A percentile compares a stretch with the other conserved stretches of the same genome.
Evolutionary conservation across 2,113 vertebrate genomes (phyloP).

Genomic region (Perca fluviatilis): DNA sequence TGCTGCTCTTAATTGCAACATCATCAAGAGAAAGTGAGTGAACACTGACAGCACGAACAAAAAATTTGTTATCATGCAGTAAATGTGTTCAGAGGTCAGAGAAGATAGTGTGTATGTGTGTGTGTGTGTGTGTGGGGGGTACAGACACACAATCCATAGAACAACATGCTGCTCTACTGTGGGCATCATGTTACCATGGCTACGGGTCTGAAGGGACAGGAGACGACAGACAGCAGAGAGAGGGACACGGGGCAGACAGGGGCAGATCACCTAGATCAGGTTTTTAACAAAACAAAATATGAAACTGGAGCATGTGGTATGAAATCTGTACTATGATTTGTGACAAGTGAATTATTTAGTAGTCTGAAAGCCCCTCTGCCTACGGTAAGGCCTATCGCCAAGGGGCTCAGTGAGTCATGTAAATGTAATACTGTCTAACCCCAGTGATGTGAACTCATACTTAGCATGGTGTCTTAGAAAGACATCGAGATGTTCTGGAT

Average conservation of each 20-base stretch:
- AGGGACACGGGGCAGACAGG: not conserved
- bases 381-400: slow-evolving; percentile 68
- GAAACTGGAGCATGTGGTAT: slow-evolving; percentile 71
- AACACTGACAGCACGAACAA: not conserved
- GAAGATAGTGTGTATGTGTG: not conserved
- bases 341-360: slow-evolving; percentile 80
- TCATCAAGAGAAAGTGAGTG: not conserved
- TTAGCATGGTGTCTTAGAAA: not conserved
- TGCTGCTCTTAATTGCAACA: not conserved
- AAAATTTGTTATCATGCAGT: not conserved
- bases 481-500: not conserved
- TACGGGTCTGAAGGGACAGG: slow-evolving; percentile 8
- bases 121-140: no score
- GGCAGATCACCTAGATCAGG: slow-evolving; percentile 60
- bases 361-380: slow-evolving; percentile 76
- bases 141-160: not conserved
- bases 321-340: slow-evolving; percentile 73
- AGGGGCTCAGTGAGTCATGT: slow-evolving; percentile 69
- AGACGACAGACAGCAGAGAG: slow-evolving; percentile 21
- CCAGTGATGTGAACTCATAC: slow-evolving; percentile 49
- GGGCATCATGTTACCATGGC: slow-evolving; percentile 32
- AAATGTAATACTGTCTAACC: slow-evolving; percentile 53
- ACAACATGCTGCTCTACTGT: slow-evolving; percentile 16
- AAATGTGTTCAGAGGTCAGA: not conserved
- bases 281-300: slow-evolving; percentile 75